Evolutionary conservation across 1,140 invertebrate genomes (phyloP), one percentile per base, ranked within the genome.

Genomic region (Drosophila mauritiana): DNA sequence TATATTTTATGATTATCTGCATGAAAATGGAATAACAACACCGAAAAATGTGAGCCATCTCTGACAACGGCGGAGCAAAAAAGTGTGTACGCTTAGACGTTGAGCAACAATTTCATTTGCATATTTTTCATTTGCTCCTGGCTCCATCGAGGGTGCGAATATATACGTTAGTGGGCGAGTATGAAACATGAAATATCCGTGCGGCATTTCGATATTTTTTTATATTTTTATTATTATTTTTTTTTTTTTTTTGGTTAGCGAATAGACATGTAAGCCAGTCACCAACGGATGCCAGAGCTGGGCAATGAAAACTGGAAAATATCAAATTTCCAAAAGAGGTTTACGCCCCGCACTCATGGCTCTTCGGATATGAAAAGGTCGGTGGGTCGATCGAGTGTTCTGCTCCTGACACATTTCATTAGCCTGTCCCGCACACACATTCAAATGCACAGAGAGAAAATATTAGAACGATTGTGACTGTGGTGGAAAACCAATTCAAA

Each of bases 91-190:
- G 78, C 72, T 77, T 68, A 73, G 75, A 73, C 80, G 73, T 88
- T 88, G 83, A 89, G 80, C 77, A 88, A 89, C 84, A 88, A 88
- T 89, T 88, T 88, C 84, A 88, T 88, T 88, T 88, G 83, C 83
- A 88, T 88, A 88, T 88, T 88, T 88, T 80, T 83, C 84, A 88
- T 86, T 86, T 88, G 72, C 59, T 68, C 56, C 34, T 31, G 53
- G 52, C 48, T 65, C 37, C 37, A 46, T n/a, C 65, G 49, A 67
- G 73, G 80, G 75, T 79, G 79, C 54, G 70, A 79, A 81, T 59
- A 34, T 8, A 45, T 46, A 49, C 40, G 51, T 20, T 22, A 13
- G 42, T 53, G 40, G 51, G 12, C 39, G 34, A 48, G 22, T 46
- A 39, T 43, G 57, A 39, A 54, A 48, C 68, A 70, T 72, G 72